Evolutionary conservation across 2,113 vertebrate species (phyloP).

Genomic region (Agelaius tricolor): DNA sequence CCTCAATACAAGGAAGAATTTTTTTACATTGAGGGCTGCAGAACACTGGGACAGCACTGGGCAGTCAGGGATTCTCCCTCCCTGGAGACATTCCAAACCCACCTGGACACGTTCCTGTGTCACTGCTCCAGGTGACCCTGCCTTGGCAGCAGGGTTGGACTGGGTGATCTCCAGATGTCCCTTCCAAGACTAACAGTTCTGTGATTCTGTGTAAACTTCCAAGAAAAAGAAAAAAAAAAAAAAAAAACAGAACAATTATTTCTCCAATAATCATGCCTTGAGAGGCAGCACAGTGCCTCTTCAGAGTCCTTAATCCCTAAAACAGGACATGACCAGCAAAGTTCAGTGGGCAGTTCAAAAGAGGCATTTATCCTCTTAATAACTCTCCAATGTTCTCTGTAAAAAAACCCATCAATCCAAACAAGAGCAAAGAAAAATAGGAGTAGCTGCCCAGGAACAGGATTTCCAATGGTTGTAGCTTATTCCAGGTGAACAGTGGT

Average conservation of each 20-base stretch:
- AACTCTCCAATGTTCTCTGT: neutral
- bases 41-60: neutral
- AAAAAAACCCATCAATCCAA: neutral
- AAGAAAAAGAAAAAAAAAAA: neutral
- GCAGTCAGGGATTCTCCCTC: neutral
- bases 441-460: neutral
- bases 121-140: neutral
- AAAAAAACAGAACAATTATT: neutral
- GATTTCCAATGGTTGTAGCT: neutral
- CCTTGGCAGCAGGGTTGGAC: neutral
- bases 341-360: neutral
- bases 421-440: neutral
- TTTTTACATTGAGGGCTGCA: neutral
- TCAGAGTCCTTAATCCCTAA: too few species aligned
- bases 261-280: neutral
- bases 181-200: neutral
- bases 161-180: neutral
- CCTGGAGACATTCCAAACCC: neutral
- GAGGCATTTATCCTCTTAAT: neutral
- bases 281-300: neutral
- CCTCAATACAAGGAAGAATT: neutral
- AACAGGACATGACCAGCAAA: neutral
- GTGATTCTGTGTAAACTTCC: neutral
- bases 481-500: neutral
- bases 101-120: neutral